Evolutionary conservation across 2,888 invertebrate genomes (phyloP), one percentile per base, ranked within the genome.

Genomic region (Drosophila maculinotata): DNA sequence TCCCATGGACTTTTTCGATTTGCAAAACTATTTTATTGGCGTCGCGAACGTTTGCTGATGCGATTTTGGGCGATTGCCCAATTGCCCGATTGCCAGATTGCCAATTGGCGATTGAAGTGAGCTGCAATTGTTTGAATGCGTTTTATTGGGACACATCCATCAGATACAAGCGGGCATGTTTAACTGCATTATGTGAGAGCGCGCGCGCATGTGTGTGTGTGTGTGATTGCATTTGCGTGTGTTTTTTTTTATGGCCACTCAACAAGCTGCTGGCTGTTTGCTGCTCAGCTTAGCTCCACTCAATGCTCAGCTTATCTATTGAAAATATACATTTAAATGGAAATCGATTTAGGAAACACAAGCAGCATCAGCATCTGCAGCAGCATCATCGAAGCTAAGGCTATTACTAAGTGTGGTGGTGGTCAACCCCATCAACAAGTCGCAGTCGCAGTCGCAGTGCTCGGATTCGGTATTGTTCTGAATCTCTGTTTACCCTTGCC

Each of bases 391-490:
- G n/a, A n/a, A n/a, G n/a, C n/a, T n/a, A n/a, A n/a, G n/a, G n/a
- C n/a, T n/a, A n/a, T n/a, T n/a, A n/a, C n/a, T n/a, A n/a, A n/a
- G n/a, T n/a, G n/a, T n/a, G n/a, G n/a, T n/a, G n/a, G n/a, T n/a
- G 84, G 84, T 69, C 82, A 81, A 66, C 70, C 68, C 53, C 47
- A 79, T 80, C 87, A 86, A 83, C 87, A 86, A 80, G 84, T 83
- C 60, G 58, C 20, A n/a, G 9, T 49, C 28, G 26, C 35, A 80
- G 84, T 83, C 60, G 58, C 20, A n/a, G 9, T 49, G 31, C 30
- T 38, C 14, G 25, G 12, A 7, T 56, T n/a, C 31, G 53, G 14
- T 30, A 42, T 44, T 45, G 28, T 30, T 23, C 26, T 33, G 35
- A 28, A 38, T 28, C 36, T 51, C 9, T 60, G 48, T 48, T 48